These are phyloP conservation scores for Lepus townsendii DNA, from an alignment of 2,797 vertebrate genomes.

Conservation along the genomic window DNA sequence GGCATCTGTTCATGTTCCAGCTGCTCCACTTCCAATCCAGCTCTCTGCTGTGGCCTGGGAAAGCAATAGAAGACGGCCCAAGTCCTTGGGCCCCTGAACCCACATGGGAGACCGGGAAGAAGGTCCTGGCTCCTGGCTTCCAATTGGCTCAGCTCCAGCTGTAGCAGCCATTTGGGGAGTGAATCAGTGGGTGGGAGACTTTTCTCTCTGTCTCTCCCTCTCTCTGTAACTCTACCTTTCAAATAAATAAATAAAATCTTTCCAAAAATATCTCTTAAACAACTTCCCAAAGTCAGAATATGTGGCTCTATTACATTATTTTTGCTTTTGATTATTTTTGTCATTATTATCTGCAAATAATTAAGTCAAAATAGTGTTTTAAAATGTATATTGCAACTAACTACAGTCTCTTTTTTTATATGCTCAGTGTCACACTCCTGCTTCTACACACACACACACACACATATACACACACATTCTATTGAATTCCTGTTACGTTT, in stretches of 20 bases:
- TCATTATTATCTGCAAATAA: neutral
- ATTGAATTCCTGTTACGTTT: neutral
- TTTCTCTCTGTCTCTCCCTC: no score
- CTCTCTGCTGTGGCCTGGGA: no score
- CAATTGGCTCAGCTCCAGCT: no score
- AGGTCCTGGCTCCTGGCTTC: no score
- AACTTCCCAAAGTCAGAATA: neutral
- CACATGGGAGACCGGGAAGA: no score
- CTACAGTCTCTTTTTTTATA: neutral
- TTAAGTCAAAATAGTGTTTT: neutral
- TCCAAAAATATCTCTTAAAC: neutral
- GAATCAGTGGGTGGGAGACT: no score
- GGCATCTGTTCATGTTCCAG: no score
- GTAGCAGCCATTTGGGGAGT: no score
- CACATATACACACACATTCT: neutral
- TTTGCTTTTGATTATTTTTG: slow-evolving; percentile 20
- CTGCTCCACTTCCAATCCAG: no score
- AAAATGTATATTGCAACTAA: neutral
- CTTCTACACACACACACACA: neutral
- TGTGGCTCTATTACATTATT: neutral
- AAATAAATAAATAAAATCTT: no score
- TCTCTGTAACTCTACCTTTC: neutral
- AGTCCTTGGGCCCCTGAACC: no score
- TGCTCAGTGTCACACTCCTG: neutral
- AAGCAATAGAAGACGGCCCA: no score